phyloP scores from a whole-genome alignment of 2,113 vertebrate genomes.

The Oryctolagus cuniculus region mOryCun1.1 NC_091443.1:5657501-5658000 shows the following conservation, averaged over 20 bases:
- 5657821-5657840: constrained; percentile 82
- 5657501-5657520: constrained; percentile 4
- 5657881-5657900: constrained; percentile 76
- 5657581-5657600: background rate
- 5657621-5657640: constrained; percentile 33
- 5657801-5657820: constrained; percentile 77
- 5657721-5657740: constrained; percentile 69
- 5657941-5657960: constrained; percentile 80
- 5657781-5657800: constrained; percentile 77
- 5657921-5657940: constrained; percentile 82
- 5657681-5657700: constrained; percentile 56
- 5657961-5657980: constrained; percentile 75
- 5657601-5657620: constrained; percentile 30
- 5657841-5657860: constrained; percentile 64
- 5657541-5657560: background rate
- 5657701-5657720: constrained; percentile 58
- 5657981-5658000: constrained; percentile 79
- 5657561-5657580: constrained; percentile 1
- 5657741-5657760: constrained; percentile 79
- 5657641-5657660: constrained; percentile 35
- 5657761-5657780: constrained; percentile 82
- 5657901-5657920: constrained; percentile 73
- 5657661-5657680: constrained; percentile 34
- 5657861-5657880: constrained; percentile 70
- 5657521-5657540: constrained; percentile 32